Evolutionary conservation across 92 coral and sea anemone species (phyloP).

Genomic region (Parazoanthus darwini): DNA sequence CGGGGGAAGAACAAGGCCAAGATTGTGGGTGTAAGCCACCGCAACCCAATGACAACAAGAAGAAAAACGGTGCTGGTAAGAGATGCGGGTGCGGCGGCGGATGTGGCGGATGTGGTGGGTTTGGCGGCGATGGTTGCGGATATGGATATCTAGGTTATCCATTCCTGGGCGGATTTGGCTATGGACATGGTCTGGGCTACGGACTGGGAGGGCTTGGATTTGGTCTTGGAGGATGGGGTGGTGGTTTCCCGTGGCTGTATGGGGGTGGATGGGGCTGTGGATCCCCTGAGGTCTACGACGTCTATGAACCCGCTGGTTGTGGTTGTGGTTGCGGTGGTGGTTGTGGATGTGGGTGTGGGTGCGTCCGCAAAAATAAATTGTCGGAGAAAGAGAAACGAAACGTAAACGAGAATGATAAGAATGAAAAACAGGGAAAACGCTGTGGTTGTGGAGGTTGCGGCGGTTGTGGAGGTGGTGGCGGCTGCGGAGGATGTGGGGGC

Average conservation of each 20-base stretch:
- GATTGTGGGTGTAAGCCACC: slow-evolving; percentile 74
- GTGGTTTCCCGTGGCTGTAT: slow-evolving; percentile 40
- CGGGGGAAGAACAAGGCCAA: slow-evolving; percentile 50
- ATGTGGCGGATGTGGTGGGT: slow-evolving; percentile 51
- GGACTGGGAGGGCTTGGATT: slow-evolving; percentile 53
- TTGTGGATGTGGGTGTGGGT: slow-evolving; percentile 57
- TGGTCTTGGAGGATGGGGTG: slow-evolving; percentile 46
- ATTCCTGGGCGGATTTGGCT: slow-evolving; percentile 64
- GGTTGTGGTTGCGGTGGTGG: slow-evolving; percentile 65
- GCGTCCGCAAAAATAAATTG: slow-evolving; percentile 48
- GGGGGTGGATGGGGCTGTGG: slow-evolving; percentile 56
- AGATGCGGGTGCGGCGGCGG: slow-evolving; percentile 36
- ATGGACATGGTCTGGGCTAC: slow-evolving; percentile 63
- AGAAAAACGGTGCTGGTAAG: slow-evolving; percentile 17
- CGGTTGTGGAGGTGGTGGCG: slow-evolving; percentile 8
- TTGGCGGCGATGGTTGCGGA: slow-evolving; percentile 21
- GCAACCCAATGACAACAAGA: background rate
- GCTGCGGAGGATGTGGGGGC: background rate
- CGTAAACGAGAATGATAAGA: slow-evolving; percentile 23
- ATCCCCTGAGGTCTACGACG: slow-evolving; percentile 44
- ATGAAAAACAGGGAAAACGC: slow-evolving; percentile 25
- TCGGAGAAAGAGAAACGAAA: slow-evolving; percentile 27
- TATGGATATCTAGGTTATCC: slow-evolving; percentile 42
- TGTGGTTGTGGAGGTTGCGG: slow-evolving; percentile 29
- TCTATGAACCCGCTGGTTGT: slow-evolving; percentile 44